Base-by-base conservation (phyloP, 2,888 invertebrate genomes). In the Nemoura dubitans region DNA sequence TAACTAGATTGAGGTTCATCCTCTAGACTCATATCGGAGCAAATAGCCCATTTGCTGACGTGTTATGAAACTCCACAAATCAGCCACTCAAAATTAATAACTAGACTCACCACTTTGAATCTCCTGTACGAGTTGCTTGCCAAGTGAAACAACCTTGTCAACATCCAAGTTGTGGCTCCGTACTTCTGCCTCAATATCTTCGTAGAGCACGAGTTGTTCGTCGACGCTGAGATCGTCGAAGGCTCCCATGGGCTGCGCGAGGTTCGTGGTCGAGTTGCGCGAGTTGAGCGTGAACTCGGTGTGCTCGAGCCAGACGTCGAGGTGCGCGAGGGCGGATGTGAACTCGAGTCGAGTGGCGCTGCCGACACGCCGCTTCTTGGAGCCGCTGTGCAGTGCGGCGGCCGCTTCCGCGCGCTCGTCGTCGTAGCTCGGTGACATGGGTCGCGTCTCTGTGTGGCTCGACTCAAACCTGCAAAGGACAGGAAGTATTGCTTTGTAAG, bases 121-220 rank as follows among this genome's bases (percentile, higher is more conserved):
- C 89, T 94, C 93, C 25, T 92, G 92, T 1, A 94, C 91, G 77
- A 95, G 92, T 25, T 93, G 91, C 59, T 93, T 93, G 86, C 94
- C 95, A 21, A 95, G 92, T 87, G 93, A 93, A 89, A 95, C 92
- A 0, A 95, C 93, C 89, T 93, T 93, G 14, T 93, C 92, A 88
- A 94, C 92, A 89, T 94, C 93, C 0, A 90, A 91, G 59, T 93
- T 92, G 88, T 94, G 93, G 76, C 91, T 90, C 27, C 91, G 91
- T 76, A 94, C 90, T 89, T 94, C 93, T 16, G 90, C 91, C 87
- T 92, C 92, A 6, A 93, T 92, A 89, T 91, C 93, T 88, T 94
- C 93, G 88, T 93, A 93, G 14, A 93, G 91, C 7, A 93, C 92
- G 87, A 92, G 92, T 87, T 93, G 93, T 83, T 94, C 93, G 84